Percentiles rank a stretch among this genome's conserved stretches.
These are phyloP conservation scores for Coelopa pilipes DNA, from an alignment of 2,888 invertebrate species.

Conservation along the genomic window DNA sequence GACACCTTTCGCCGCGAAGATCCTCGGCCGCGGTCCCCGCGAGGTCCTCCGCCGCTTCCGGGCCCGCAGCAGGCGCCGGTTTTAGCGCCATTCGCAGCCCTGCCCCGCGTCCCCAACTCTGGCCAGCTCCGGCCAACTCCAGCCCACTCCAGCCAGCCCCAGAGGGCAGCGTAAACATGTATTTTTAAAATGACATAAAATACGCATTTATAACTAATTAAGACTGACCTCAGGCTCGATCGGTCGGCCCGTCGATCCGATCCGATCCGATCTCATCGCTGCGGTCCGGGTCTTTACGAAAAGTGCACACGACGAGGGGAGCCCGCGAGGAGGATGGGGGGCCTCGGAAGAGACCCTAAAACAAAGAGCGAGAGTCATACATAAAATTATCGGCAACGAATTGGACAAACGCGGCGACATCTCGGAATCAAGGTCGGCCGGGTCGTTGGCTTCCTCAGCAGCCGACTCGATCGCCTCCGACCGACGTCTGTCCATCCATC, in stretches of 20 bases:
- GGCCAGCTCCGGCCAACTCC: background rate
- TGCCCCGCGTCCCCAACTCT: background rate
- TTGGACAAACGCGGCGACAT: conserved; percentile 38
- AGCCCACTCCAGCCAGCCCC: background rate
- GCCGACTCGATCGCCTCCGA: background rate
- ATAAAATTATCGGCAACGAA: conserved; percentile 40
- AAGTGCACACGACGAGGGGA: conserved; percentile 22
- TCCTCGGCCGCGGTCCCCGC: background rate
- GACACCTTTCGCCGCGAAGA: background rate
- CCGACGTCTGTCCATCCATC: background rate
- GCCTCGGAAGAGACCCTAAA: conserved; percentile 8
- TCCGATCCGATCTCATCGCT: too few relatives aligned
- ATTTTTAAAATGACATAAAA: conserved; percentile 50
- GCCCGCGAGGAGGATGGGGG: too few relatives aligned
- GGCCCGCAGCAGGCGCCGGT: conserved; percentile 51
- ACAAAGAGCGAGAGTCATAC: conserved; percentile 22
- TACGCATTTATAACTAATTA: conserved; percentile 46
- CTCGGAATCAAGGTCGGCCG: conserved; percentile 48
- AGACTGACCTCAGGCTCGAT: conserved; percentile 30
- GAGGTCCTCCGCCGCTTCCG: background rate
- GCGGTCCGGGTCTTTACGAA: background rate
- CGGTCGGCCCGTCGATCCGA: conserved; percentile 22
- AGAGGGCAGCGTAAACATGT: conserved; percentile 40
- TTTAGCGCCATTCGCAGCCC: conserved; percentile 55
- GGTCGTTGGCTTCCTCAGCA: conserved; percentile 48